A percentile compares a stretch with the other conserved stretches of the same genome.
These are phyloP conservation scores for Psix sp. DNA, from an alignment of 1,140 invertebrate genomes.

Conservation along the genomic window DNA sequence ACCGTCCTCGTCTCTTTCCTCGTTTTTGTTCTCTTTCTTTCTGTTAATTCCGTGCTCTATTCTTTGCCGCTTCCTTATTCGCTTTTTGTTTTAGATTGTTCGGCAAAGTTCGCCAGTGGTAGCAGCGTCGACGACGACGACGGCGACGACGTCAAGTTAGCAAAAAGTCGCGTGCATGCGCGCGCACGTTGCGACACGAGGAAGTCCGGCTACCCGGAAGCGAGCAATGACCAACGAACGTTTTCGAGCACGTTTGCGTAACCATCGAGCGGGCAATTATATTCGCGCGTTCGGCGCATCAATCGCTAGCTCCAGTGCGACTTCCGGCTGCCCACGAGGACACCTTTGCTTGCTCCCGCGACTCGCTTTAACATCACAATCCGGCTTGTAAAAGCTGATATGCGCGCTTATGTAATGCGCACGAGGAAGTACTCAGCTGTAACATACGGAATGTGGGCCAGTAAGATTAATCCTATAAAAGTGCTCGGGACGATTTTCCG, in stretches of 20 bases:
- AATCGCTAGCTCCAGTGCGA: conserved; percentile 25
- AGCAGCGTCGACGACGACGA: neutral
- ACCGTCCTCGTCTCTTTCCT: conserved; percentile 39
- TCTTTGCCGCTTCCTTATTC: conserved; percentile 27
- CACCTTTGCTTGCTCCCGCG: conserved; percentile 10
- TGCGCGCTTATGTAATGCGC: conserved; percentile 56
- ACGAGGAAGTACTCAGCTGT: conserved; percentile 19
- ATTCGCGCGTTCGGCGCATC: too few species aligned
- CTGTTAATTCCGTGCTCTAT: conserved; percentile 10
- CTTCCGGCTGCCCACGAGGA: conserved; percentile 25
- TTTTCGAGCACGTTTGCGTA: conserved; percentile 1
- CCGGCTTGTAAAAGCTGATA: conserved; percentile 64
- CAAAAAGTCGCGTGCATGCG: neutral
- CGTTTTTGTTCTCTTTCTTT: conserved; percentile 33
- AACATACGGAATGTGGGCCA: conserved; percentile 1
- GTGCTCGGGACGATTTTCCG: too few species aligned
- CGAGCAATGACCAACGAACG: neutral
- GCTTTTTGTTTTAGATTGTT: conserved; percentile 20
- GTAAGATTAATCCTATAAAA: neutral
- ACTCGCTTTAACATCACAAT: conserved; percentile 62
- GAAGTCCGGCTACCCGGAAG: neutral
- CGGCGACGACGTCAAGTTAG: too few species aligned
- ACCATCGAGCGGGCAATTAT: conserved; percentile 1
- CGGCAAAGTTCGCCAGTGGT: too few species aligned
- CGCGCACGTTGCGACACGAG: neutral